Conservation (phyloP, 2,113 vertebrate species). For the Peromyscus maniculatus region DNA sequence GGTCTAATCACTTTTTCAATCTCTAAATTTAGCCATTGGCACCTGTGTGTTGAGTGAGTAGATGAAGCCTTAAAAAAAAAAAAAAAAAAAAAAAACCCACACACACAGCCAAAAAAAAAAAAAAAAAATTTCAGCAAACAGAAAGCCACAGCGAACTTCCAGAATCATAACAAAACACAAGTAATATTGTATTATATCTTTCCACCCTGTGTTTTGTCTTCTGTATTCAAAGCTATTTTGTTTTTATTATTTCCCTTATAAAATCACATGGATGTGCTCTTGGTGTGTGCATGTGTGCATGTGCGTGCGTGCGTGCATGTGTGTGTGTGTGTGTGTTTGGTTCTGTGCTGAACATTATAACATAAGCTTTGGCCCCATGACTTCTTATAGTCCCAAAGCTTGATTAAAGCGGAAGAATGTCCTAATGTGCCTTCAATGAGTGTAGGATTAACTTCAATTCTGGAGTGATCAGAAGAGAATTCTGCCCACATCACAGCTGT, state of each 20-base stretch:
- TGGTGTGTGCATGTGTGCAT: not conserved
- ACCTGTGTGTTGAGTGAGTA: not conserved
- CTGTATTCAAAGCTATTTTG: not conserved
- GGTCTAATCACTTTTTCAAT: not conserved
- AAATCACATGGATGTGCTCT: not conserved
- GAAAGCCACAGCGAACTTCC: not conserved
- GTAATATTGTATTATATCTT: not conserved
- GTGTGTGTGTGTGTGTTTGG: not conserved
- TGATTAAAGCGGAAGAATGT: not conserved
- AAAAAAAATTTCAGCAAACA: not conserved
- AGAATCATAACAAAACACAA: not conserved
- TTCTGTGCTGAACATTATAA: not conserved
- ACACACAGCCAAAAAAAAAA: too few relatives aligned
- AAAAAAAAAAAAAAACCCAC: not conserved
- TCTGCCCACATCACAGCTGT: constrained; percentile 1
- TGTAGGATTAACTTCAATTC: not conserved
- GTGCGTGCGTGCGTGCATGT: not conserved
- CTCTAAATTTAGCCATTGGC: not conserved
- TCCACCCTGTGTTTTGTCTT: not conserved
- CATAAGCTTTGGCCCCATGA: not conserved
- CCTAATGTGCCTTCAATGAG: not conserved
- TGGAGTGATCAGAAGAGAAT: not conserved
- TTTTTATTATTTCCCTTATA: not conserved
- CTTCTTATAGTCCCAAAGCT: not conserved
- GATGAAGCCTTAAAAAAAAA: not conserved